Evolutionary conservation across 2,888 invertebrate genomes (phyloP), one percentile per base, ranked within the genome.

Genomic region (Spodoptera picta): DNA sequence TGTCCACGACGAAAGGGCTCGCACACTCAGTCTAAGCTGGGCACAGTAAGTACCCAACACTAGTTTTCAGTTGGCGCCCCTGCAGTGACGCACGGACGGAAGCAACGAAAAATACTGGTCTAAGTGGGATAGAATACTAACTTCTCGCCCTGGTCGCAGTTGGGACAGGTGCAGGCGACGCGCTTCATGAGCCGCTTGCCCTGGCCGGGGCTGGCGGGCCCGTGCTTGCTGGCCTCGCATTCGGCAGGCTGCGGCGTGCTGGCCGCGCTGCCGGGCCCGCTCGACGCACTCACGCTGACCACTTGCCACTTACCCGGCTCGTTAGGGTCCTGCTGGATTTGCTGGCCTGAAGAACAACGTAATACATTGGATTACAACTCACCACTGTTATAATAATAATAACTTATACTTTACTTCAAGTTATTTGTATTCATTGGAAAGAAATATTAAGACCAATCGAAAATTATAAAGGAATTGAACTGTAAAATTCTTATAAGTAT

Each of bases 101-200:
- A 14, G 14, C 14, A 14, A 14, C 14, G 14, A 14, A 14, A 14
- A 14, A 14, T 14, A 14, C 19, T 1, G 19, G 19, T 2, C 19
- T 19, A 19, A 19, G 19, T 19, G 2, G 19, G 19, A 19, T 19
- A 19, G 19, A 31, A 6, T 10, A 86, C 91, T 88, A 77, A 96
- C 96, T 96, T 96, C 84, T 98, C 98, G 4, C 97, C 98, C 84
- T 98, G 98, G 54, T 97, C 97, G 87, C 99, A 99, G 91, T 99
- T 99, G 0, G 99, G 99, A 90, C 99, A 99, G 0, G 99, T 99
- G 91, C 99, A 99, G 0, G 99, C 99, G 9, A 99, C 98, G 47
- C 99, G 95, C 80, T 98, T 96, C 72, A 98, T 95, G 69, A 97
- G 94, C 36, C 92, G 82, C 85, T 94, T 94, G 61, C 85, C 87